phyloP scores from a whole-genome alignment of 2,888 invertebrate species.

The Agrotis segetum region DNA sequence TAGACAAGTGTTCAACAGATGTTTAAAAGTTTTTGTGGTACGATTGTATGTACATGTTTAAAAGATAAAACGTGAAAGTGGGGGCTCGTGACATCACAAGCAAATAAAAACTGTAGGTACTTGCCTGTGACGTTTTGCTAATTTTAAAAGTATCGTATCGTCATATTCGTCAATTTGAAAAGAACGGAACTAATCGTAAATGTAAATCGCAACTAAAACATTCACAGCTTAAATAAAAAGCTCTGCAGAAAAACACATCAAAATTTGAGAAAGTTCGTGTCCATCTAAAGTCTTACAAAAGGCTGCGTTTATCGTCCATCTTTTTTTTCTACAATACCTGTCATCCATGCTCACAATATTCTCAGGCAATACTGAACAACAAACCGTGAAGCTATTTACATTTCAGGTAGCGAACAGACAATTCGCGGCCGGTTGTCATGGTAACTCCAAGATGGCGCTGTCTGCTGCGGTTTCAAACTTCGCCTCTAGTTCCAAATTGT shows the following conservation, averaged over 20 bases:
- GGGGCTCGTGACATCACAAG: no score
- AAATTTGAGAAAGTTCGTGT: neutral
- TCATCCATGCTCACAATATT: conserved; percentile 31
- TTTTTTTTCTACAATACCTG: conserved; percentile 23
- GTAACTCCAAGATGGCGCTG: conserved; percentile 89
- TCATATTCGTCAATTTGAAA: no score
- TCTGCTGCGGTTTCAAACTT: conserved; percentile 89
- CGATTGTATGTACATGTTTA: no score
- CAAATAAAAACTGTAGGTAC: no score
- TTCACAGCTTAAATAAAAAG: neutral
- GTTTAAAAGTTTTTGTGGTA: no score
- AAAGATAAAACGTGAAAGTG: no score
- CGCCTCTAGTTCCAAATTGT: conserved; percentile 90
- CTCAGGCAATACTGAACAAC: conserved; percentile 73
- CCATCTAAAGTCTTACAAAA: neutral
- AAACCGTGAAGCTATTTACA: conserved; percentile 84
- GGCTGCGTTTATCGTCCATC: neutral
- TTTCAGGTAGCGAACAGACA: conserved; percentile 86
- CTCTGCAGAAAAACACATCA: neutral
- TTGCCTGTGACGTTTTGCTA: no score
- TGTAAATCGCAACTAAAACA: no score
- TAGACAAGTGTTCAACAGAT: no score
- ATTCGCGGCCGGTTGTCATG: conserved; percentile 86
- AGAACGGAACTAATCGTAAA: no score
- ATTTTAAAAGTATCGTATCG: no score